Conservation (phyloP, 2,797 vertebrate species). For the Fistularia tabacaria region DNA sequence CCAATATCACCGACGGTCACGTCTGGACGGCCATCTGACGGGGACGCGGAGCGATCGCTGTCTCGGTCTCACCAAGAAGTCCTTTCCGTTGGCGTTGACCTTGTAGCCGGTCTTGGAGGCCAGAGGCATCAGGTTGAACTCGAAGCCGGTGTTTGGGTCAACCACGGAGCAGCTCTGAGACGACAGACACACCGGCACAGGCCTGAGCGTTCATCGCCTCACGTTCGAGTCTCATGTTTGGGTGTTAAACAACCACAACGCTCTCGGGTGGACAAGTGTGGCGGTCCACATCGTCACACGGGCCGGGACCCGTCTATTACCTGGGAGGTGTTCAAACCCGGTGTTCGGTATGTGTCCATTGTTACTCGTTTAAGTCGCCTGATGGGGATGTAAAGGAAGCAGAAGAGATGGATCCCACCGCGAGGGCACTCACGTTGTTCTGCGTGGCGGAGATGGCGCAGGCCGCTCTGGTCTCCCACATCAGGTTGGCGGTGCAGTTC, state of each 20-base stretch:
- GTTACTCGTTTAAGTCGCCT: no score
- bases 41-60: neutral
- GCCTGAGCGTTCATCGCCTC: no score
- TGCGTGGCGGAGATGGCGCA: constrained; percentile 80
- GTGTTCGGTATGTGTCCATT: no score
- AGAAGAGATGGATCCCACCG: neutral
- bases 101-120: constrained; percentile 72
- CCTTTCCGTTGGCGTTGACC: constrained; percentile 72
- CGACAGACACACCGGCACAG: neutral
- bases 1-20: neutral
- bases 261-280: no score
- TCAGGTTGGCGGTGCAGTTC: constrained; percentile 85
- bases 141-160: constrained; percentile 86
- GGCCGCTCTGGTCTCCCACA: constrained; percentile 90
- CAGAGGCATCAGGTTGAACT: constrained; percentile 83
- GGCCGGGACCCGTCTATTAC: no score
- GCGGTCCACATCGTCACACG: no score
- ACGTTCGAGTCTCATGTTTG: no score
- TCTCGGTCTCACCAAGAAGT: constrained; percentile 77
- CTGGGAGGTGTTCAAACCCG: no score
- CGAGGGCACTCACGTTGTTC: constrained; percentile 70
- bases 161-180: constrained; percentile 81
- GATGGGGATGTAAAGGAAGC: no score
- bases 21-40: neutral
- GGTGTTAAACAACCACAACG: no score